Percentiles rank a stretch among this genome's conserved stretches.
phyloP scores from a whole-genome alignment of 2,888 invertebrate genomes.

The Venustoraphidia nigricollis region DNA sequence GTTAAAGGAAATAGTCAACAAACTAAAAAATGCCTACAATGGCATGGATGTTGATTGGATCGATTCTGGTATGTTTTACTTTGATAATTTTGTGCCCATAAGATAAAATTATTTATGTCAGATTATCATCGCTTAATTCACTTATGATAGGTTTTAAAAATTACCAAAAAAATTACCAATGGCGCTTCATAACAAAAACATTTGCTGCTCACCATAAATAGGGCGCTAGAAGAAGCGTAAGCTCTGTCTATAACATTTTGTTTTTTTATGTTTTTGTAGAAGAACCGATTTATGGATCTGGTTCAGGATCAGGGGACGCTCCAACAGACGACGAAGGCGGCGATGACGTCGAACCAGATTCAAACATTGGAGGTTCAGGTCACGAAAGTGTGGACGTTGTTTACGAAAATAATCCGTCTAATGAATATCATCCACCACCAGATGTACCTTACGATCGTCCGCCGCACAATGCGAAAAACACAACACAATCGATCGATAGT shows the following conservation, averaged over 20 bases:
- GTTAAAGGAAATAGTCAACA: constrained; percentile 61
- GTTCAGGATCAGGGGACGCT: constrained; percentile 53
- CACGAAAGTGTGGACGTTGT: constrained; percentile 19
- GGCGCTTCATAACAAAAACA: too few relatives aligned
- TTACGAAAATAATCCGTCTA: constrained; percentile 9
- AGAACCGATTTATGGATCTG: constrained; percentile 43
- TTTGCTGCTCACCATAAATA: too few relatives aligned
- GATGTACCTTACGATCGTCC: constrained; percentile 4
- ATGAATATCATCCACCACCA: constrained; percentile 5
- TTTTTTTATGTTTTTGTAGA: constrained; percentile 25
- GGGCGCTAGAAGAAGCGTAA: too few relatives aligned
- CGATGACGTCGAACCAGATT: constrained; percentile 22
- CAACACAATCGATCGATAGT: constrained; percentile 21
- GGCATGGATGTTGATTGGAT: constrained; percentile 84
- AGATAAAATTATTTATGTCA: too few relatives aligned
- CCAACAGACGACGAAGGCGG: constrained; percentile 30
- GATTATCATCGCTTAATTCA: too few relatives aligned
- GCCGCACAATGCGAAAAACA: constrained; percentile 3
- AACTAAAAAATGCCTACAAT: constrained; percentile 76
- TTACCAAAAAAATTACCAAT: too few relatives aligned
- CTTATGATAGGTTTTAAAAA: too few relatives aligned
- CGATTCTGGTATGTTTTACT: constrained; percentile 34
- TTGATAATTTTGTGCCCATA: too few relatives aligned
- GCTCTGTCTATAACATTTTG: too few relatives aligned
- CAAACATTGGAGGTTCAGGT: constrained; percentile 24